Evolutionary conservation across 2,888 invertebrate species (phyloP).

Genomic region (Metallyticus violacea): DNA sequence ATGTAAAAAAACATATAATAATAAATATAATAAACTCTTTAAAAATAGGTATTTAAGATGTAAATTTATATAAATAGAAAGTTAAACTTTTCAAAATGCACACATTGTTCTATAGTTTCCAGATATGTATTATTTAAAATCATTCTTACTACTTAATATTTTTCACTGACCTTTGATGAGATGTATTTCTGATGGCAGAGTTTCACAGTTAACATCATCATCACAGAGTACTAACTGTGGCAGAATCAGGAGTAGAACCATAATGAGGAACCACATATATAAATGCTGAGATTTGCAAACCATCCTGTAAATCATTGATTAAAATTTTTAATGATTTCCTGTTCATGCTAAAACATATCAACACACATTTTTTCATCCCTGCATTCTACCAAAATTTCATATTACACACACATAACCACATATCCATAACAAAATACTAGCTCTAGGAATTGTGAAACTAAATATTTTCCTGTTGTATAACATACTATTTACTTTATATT

Average conservation of each 20-base stretch:
- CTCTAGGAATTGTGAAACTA: background rate
- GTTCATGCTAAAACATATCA: too few relatives aligned
- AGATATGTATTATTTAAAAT: background rate
- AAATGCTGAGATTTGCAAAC: background rate
- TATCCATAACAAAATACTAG: too few relatives aligned
- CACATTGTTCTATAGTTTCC: too few relatives aligned
- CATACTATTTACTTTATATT: background rate
- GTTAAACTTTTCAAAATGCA: too few relatives aligned
- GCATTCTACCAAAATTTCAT: too few relatives aligned
- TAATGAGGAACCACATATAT: background rate
- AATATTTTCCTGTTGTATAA: background rate
- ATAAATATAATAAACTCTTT: too few relatives aligned
- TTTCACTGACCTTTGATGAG: conserved; percentile 71
- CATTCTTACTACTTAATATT: too few relatives aligned
- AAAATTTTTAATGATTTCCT: background rate
- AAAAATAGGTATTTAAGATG: too few relatives aligned
- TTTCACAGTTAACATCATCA: conserved; percentile 78
- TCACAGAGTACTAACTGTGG: background rate
- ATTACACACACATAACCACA: too few relatives aligned
- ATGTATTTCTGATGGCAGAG: conserved; percentile 81
- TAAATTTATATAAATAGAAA: too few relatives aligned
- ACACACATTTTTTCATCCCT: too few relatives aligned
- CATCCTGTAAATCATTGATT: background rate
- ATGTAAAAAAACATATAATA: too few relatives aligned
- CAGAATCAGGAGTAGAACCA: background rate